Evolutionary conservation across 2,888 invertebrate genomes (phyloP).

Genomic region (Podabrus alpinus): DNA sequence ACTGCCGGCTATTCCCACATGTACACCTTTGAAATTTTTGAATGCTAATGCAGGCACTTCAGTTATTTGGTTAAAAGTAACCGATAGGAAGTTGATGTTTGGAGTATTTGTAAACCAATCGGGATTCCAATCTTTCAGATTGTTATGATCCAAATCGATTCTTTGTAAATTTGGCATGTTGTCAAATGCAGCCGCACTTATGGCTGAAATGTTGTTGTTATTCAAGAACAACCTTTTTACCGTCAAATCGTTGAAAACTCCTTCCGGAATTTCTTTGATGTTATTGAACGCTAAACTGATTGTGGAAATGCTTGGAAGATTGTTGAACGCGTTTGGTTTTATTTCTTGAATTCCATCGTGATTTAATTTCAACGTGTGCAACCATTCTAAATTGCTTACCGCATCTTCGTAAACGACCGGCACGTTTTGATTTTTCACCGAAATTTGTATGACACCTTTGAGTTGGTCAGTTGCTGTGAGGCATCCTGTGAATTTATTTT

Average conservation of each 20-base stretch:
- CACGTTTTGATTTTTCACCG: slow-evolving; percentile 9
- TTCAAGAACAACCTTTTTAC: slow-evolving; percentile 7
- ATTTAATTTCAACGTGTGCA: slow-evolving; percentile 22
- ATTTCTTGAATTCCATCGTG: slow-evolving; percentile 21
- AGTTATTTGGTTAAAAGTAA: slow-evolving; percentile 43
- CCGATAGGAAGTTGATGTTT: slow-evolving; percentile 40
- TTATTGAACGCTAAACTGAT: slow-evolving; percentile 11
- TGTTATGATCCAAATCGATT: slow-evolving; percentile 47
- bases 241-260: slow-evolving; percentile 21
- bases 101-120: slow-evolving; percentile 50
- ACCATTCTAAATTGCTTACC: slow-evolving; percentile 33
- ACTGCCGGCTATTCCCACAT: neutral
- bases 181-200: slow-evolving; percentile 37
- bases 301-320: slow-evolving; percentile 9
- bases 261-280: slow-evolving; percentile 14
- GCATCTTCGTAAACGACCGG: slow-evolving; percentile 21
- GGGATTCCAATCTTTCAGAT: slow-evolving; percentile 43
- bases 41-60: slow-evolving; percentile 37
- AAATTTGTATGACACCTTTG: slow-evolving; percentile 14
- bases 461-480: slow-evolving; percentile 7
- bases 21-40: slow-evolving; percentile 16
- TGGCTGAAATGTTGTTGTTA: slow-evolving; percentile 12
- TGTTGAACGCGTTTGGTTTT: slow-evolving; percentile 27
- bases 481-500: slow-evolving; percentile 11
- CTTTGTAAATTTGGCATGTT: slow-evolving; percentile 43